These are phyloP conservation scores for Crypturellus tataupa DNA, from an alignment of 2,797 vertebrate genomes.

Conservation along the genomic window DNA sequence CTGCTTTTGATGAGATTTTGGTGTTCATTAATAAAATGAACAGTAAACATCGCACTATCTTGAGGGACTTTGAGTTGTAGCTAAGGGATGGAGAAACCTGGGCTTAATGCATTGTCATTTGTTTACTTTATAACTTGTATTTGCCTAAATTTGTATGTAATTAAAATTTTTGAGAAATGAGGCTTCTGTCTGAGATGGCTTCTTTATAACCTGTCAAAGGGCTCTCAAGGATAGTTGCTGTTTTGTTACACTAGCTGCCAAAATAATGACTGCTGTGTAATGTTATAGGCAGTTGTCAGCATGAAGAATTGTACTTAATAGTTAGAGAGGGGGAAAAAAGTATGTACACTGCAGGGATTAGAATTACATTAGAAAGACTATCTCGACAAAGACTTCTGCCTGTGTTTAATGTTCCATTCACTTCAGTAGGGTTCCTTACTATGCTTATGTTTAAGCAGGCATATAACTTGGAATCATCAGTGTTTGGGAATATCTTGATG, in stretches of 20 bases:
- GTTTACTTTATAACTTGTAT: slow-evolving; percentile 1
- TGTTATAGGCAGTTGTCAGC: slow-evolving; percentile 23
- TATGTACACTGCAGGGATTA: slow-evolving; percentile 10
- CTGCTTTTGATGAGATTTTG: not conserved
- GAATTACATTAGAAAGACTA: slow-evolving; percentile 27
- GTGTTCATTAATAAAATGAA: not conserved
- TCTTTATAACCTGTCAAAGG: not conserved
- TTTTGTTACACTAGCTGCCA: not conserved
- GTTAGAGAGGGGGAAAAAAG: not conserved
- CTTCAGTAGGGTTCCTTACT: slow-evolving; percentile 20
- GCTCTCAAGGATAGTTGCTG: not conserved
- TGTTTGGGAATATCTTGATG: not conserved
- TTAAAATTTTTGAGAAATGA: slow-evolving; percentile 27
- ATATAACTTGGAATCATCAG: not conserved
- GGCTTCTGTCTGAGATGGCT: not conserved
- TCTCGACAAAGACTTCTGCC: slow-evolving; percentile 10
- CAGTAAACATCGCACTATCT: not conserved
- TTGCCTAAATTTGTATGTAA: slow-evolving; percentile 28
- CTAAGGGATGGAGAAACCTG: not conserved
- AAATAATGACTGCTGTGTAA: not conserved
- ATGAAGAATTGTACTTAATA: slow-evolving; percentile 31
- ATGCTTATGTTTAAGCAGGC: not conserved
- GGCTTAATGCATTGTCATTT: not conserved
- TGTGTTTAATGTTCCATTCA: slow-evolving; percentile 19
- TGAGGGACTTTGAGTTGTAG: not conserved